Conservation (phyloP, 2,888 invertebrate species). For the Phoenoteleia sp. region DNA sequence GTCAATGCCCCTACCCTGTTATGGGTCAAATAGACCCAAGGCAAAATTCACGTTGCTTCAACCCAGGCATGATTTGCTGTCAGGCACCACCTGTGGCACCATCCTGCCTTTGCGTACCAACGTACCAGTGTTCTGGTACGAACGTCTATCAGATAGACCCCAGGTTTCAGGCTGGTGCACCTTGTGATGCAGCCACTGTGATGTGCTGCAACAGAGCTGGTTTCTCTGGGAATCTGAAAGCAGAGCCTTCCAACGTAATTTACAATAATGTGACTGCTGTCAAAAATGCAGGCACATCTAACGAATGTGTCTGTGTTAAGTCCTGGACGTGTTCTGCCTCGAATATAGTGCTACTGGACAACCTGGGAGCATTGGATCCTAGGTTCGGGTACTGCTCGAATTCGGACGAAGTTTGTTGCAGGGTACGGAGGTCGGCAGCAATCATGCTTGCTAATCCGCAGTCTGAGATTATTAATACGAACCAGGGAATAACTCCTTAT, state of each 20-base stretch:
- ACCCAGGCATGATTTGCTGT: slow-evolving; percentile 79
- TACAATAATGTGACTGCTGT: background rate
- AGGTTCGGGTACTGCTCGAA: slow-evolving; percentile 81
- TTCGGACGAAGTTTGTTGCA: slow-evolving; percentile 83
- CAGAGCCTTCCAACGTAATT: background rate
- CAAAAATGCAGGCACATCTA: slow-evolving; percentile 77
- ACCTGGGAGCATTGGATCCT: slow-evolving; percentile 81
- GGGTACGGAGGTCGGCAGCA: slow-evolving; percentile 46
- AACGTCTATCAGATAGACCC: slow-evolving; percentile 78
- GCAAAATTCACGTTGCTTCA: slow-evolving; percentile 72
- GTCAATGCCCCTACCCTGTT: slow-evolving; percentile 38
- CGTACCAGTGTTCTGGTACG: slow-evolving; percentile 77
- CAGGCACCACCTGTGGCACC: slow-evolving; percentile 58
- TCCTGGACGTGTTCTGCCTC: slow-evolving; percentile 78
- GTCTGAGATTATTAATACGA: slow-evolving; percentile 10
- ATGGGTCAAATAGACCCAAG: slow-evolving; percentile 62
- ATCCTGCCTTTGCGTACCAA: slow-evolving; percentile 80
- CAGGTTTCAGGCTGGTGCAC: slow-evolving; percentile 69
- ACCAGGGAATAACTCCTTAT: slow-evolving; percentile 34
- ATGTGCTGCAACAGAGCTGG: slow-evolving; percentile 87
- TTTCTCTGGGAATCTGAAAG: background rate
- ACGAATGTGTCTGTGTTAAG: slow-evolving; percentile 82
- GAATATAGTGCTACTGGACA: slow-evolving; percentile 77
- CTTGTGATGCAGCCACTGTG: slow-evolving; percentile 65
- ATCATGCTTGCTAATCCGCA: background rate